These are phyloP conservation scores for Polypterus bichir DNA, from an alignment of 2,113 vertebrate species.

Conservation along the genomic window DNA sequence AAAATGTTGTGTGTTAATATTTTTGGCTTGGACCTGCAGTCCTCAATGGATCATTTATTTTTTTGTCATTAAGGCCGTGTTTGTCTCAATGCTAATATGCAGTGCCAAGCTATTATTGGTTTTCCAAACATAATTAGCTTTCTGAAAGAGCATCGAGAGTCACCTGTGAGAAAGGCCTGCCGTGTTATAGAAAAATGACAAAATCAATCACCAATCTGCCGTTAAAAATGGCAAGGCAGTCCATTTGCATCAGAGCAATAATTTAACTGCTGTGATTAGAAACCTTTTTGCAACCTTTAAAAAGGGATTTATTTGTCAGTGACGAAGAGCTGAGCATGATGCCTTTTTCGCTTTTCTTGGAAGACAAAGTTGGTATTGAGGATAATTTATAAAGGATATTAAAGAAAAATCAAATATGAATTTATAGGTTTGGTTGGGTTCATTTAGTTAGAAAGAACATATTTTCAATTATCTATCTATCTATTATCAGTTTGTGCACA, in stretches of 20 bases:
- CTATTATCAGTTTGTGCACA: no score
- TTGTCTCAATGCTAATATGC: background rate
- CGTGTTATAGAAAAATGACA: background rate
- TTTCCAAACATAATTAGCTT: slow-evolving; percentile 1
- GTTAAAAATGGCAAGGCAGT: background rate
- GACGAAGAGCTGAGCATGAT: no score
- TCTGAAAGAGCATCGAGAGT: background rate
- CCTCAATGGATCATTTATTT: background rate
- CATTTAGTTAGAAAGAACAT: no score
- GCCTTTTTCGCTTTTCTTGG: no score
- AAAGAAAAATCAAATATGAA: no score
- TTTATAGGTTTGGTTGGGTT: no score
- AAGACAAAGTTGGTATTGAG: no score
- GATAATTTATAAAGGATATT: no score
- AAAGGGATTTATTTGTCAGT: background rate
- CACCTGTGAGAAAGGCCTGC: background rate
- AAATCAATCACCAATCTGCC: background rate
- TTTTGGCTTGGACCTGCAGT: no score
- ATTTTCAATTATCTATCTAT: no score
- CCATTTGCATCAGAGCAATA: background rate
- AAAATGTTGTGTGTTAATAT: no score
- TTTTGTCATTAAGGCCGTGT: background rate
- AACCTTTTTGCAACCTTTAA: background rate
- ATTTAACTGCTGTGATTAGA: background rate
- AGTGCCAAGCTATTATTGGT: background rate